phyloP scores from a whole-genome alignment of 2,888 invertebrate genomes.

The Tenthredo scrophulariae region DNA sequence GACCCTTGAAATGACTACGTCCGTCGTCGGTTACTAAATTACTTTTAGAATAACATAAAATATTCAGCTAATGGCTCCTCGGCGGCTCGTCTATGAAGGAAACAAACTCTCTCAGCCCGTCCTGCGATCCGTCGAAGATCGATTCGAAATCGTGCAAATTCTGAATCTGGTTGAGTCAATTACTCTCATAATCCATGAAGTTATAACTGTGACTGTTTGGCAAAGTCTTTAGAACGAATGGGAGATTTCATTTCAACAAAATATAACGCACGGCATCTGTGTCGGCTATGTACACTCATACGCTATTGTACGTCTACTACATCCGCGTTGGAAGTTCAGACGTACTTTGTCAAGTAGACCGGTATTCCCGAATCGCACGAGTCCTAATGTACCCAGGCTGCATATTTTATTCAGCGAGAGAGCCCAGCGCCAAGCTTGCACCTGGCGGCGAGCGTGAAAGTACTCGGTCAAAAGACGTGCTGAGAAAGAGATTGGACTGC shows the following conservation, averaged over 20 bases:
- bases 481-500: background rate
- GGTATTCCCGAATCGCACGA: background rate
- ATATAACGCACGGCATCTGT: background rate
- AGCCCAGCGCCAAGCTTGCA: background rate
- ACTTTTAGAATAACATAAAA: conserved; percentile 25
- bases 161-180: background rate
- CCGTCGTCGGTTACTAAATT: conserved; percentile 25
- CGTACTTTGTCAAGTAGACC: background rate
- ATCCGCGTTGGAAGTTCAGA: background rate
- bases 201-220: too few relatives aligned
- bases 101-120: background rate
- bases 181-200: too few relatives aligned
- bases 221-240: too few relatives aligned
- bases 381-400: background rate
- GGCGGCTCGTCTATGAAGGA: background rate
- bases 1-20: conserved; percentile 34
- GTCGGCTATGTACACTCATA: background rate
- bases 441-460: background rate
- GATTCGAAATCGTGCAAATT: background rate
- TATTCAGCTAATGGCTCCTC: background rate
- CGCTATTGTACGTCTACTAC: too few relatives aligned
- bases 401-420: background rate
- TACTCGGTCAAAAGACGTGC: background rate
- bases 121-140: background rate
- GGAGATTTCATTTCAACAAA: background rate